Percentiles rank a stretch among this genome's conserved stretches.
phyloP scores from a whole-genome alignment of 2,797 vertebrate genomes.

The Hoplostethus atlanticus region DNA sequence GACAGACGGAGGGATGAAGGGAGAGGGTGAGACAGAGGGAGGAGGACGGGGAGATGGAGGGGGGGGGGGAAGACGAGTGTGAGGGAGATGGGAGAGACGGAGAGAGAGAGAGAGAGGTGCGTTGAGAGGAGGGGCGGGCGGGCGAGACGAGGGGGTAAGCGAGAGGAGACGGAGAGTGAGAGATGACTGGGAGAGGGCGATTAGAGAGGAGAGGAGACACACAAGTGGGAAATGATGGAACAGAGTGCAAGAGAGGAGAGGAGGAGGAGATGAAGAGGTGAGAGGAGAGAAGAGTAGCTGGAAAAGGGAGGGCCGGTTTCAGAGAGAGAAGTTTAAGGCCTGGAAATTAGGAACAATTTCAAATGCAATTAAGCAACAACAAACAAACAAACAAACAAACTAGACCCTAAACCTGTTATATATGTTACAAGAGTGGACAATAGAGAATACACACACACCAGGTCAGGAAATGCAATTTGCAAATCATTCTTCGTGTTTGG shows the following conservation, averaged over 20 bases:
- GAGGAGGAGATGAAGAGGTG: not conserved
- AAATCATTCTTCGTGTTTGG: too few species aligned
- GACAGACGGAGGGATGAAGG: slow-evolving; percentile 61
- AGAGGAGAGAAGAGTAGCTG: too few species aligned
- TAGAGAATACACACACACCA: not conserved
- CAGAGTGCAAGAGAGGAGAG: slow-evolving; percentile 6
- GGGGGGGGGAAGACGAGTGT: slow-evolving; percentile 11
- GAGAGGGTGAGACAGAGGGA: slow-evolving; percentile 7
- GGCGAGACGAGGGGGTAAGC: not conserved
- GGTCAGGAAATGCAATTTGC: not conserved
- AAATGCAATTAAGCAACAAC: too few species aligned
- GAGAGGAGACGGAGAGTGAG: not conserved
- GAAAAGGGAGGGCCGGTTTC: slow-evolving; percentile 8
- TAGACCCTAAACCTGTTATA: too few species aligned
- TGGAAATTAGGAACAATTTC: too few species aligned
- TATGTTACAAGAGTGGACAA: too few species aligned
- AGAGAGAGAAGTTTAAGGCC: not conserved
- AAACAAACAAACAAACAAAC: too few species aligned
- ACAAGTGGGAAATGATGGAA: slow-evolving; percentile 20
- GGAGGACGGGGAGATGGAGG: slow-evolving; percentile 20
- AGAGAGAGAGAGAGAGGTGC: slow-evolving; percentile 2
- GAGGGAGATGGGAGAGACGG: not conserved
- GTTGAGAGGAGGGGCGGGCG: not conserved
- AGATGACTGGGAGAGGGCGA: not conserved
- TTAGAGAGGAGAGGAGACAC: not conserved